A percentile compares a stretch with the other conserved stretches of the same genome.
phyloP scores from a whole-genome alignment of 2,797 vertebrate species.

The Scarus forsteni region DNA sequence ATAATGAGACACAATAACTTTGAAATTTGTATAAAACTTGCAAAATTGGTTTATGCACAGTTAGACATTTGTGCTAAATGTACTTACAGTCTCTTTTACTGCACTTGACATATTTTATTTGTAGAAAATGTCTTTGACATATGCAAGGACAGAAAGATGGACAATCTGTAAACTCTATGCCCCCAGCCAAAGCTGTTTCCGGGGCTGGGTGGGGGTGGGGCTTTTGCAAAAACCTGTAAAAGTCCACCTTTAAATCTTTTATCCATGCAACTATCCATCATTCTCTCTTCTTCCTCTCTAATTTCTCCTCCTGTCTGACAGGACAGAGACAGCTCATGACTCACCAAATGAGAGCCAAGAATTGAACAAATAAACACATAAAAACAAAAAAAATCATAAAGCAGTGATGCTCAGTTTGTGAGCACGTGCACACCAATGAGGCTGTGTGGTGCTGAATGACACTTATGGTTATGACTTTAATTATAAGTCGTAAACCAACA shows the following conservation, averaged over 20 bases:
- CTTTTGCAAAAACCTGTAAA: not conserved
- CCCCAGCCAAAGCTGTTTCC: no score
- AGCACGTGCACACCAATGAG: constrained; percentile 51
- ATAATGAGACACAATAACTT: no score
- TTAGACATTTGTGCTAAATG: no score
- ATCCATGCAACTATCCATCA: not conserved
- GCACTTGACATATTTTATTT: no score
- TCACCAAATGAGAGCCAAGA: constrained; percentile 32
- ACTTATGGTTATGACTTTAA: constrained; percentile 72
- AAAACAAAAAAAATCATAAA: constrained; percentile 38
- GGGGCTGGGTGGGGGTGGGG: no score
- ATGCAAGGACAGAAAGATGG: no score
- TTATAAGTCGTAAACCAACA: constrained; percentile 70
- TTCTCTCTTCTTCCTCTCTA: constrained; percentile 2
- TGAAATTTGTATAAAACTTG: no score
- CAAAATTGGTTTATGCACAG: no score
- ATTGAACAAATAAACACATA: constrained; percentile 31
- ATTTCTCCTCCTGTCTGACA: constrained; percentile 20
- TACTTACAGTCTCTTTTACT: no score
- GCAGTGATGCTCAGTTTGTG: constrained; percentile 20
- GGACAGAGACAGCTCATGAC: constrained; percentile 31
- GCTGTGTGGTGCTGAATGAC: constrained; percentile 48
- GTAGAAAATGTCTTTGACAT: no score
- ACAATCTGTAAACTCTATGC: no score
- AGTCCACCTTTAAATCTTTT: constrained; percentile 15